A percentile compares a stretch with the other conserved stretches of the same genome.
phyloP scores from a whole-genome alignment of 2,888 invertebrate species.

The Cheilosia variabilis region DNA sequence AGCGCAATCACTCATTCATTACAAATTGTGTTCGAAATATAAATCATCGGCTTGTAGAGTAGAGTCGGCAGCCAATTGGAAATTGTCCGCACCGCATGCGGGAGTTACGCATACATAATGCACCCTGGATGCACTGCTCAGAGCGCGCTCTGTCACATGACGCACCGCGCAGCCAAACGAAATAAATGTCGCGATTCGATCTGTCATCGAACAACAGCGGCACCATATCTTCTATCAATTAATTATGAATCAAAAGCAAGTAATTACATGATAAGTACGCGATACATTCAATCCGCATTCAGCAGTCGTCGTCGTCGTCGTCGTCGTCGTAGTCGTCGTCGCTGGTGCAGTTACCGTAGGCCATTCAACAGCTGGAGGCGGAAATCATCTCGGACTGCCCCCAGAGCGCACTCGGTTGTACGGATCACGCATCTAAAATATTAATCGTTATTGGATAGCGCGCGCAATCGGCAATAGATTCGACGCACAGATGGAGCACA shows the following conservation, averaged over 20 bases:
- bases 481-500: conserved; percentile 45
- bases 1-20: conserved; percentile 73
- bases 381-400: conserved; percentile 75
- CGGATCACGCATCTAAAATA: conserved; percentile 68
- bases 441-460: conserved; percentile 52
- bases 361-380: conserved; percentile 76
- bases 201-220: conserved; percentile 56
- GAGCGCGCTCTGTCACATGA: conserved; percentile 27
- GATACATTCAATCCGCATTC: conserved; percentile 80
- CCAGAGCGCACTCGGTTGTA: conserved; percentile 78
- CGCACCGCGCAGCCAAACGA: conserved; percentile 55
- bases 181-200: conserved; percentile 49
- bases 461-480: conserved; percentile 56
- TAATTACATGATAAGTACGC: conserved; percentile 81
- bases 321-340: too few relatives aligned
- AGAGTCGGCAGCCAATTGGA: conserved; percentile 35
- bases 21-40: conserved; percentile 73
- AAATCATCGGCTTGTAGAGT: conserved; percentile 47
- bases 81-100: conserved; percentile 50
- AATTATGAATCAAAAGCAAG: conserved; percentile 82
- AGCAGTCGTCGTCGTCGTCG: conserved; percentile 64
- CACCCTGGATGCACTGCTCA: conserved; percentile 5
- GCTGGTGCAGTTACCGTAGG: conserved; percentile 57
- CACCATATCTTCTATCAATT: conserved; percentile 76
- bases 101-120: conserved; percentile 69